Evolutionary conservation across 2,113 vertebrate species (phyloP), one percentile per base, ranked within the genome.

Genomic region (Callipepla squamata): DNA sequence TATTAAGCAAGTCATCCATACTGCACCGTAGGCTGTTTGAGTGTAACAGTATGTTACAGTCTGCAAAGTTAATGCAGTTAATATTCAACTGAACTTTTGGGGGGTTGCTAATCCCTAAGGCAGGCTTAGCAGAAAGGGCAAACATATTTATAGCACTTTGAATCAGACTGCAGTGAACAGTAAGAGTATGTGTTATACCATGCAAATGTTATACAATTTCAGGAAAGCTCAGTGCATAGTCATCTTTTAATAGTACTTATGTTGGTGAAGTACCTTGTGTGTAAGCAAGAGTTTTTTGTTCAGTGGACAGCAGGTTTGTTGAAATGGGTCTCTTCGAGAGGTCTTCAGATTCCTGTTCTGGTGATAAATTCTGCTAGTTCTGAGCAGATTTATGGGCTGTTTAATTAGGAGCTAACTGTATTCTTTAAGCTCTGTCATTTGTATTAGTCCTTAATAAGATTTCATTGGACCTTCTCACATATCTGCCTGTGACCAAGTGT

Each of bases 121-220:
- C 96, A 69, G 98, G 97, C 98, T 97, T 93, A 97, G 97, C 96
- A 97, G 98, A 98, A 98, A 99, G 98, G 98, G 98, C 98, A 99
- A 98, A 98, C 98, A 97, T 98, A 98, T 99, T 98, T 98, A 98
- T 98, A 98, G 98, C 96, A 62, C 97, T 98, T 97, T 98, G 97
- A 98, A 98, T 98, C 98, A 98, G 97, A 97, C 97, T 95, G 95
- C 96, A 97, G 97, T 96, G 96, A 98, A 97, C 97, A 95, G 96
- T 94, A 97, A 96, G 95, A 96, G 93, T 97, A 89, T 95, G 78
- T 95, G 95, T 95, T 96, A 97, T 96, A 97, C 94, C 96, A 94
- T 95, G 95, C 95, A 96, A 96, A 96, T 93, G 91, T 94, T 94
- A 94, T 32, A 94, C 94, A 94, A 93, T 96, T 95, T 95, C 92